Conservation (phyloP, 2,113 vertebrate genomes). For the Leptobrachium ailaonicum region DNA sequence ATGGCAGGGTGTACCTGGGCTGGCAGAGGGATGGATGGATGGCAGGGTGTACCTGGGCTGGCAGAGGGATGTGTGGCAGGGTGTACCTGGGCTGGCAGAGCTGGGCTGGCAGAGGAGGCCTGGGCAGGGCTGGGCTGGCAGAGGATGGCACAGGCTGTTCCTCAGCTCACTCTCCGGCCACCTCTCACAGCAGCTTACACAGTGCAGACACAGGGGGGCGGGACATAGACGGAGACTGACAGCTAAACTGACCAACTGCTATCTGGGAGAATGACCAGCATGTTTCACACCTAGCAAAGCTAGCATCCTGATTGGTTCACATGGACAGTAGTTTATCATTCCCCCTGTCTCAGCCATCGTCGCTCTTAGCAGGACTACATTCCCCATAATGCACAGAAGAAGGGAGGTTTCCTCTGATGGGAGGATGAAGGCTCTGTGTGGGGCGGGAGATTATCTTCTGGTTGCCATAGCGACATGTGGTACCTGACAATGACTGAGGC, state of each 20-base stretch:
- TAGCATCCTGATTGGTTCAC: not conserved
- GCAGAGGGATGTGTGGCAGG: no score
- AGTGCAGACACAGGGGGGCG: slow-evolving; percentile 15
- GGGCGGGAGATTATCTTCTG: no score
- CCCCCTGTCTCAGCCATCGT: not conserved
- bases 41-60: not conserved
- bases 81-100: no score
- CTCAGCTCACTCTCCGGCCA: slow-evolving; percentile 6
- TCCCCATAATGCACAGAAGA: not conserved
- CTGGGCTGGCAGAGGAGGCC: no score
- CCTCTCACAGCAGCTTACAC: slow-evolving; percentile 37
- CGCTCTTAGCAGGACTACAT: not conserved
- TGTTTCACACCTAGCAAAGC: not conserved
- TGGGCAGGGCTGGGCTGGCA: not conserved
- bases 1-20: not conserved
- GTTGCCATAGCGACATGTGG: slow-evolving; percentile 32
- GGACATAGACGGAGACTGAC: not conserved
- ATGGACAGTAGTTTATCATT: not conserved
- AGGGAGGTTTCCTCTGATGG: not conserved
- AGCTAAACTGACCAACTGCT: not conserved
- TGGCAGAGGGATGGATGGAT: not conserved
- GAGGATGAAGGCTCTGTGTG: slow-evolving; percentile 1
- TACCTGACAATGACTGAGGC: slow-evolving; percentile 34
- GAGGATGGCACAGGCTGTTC: slow-evolving; percentile 1
- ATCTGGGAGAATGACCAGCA: not conserved